Percentiles rank a stretch among this genome's conserved stretches.
These are phyloP conservation scores for Platalea minor DNA, from an alignment of 2,797 vertebrate species.

Conservation along the genomic window DNA sequence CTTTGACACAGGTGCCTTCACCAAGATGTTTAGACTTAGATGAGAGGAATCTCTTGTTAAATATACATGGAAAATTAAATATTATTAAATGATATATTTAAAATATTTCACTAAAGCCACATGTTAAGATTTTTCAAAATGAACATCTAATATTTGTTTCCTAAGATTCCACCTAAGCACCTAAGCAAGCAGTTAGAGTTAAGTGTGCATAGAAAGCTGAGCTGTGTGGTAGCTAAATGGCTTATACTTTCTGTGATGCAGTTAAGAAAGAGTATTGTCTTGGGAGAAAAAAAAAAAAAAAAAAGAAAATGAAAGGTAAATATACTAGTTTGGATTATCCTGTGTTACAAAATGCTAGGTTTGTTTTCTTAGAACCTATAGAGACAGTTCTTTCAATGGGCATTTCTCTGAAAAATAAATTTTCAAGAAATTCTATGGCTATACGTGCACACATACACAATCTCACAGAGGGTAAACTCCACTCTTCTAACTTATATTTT, in stretches of 20 bases:
- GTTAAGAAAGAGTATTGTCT: neutral
- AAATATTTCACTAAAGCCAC: neutral
- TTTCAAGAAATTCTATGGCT: neutral
- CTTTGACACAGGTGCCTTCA: neutral
- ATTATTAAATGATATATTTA: neutral
- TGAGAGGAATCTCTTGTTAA: neutral
- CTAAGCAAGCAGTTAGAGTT: neutral
- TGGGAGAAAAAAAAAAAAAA: neutral
- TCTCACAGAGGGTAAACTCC: accelerated
- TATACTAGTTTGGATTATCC: neutral
- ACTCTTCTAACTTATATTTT: neutral
- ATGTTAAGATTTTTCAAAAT: neutral
- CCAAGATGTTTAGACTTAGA: too few species aligned
- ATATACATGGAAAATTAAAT: neutral
- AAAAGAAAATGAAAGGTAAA: neutral
- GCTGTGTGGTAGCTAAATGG: neutral
- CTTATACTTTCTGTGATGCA: neutral
- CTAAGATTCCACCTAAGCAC: neutral
- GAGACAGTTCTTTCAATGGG: neutral
- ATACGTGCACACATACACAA: accelerated
- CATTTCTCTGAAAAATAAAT: neutral
- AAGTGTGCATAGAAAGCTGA: neutral
- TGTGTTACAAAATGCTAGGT: neutral
- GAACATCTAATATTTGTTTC: neutral
- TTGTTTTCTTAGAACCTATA: neutral